phyloP scores from a whole-genome alignment of 2,113 vertebrate genomes.

The Lampris incognitus region DNA sequence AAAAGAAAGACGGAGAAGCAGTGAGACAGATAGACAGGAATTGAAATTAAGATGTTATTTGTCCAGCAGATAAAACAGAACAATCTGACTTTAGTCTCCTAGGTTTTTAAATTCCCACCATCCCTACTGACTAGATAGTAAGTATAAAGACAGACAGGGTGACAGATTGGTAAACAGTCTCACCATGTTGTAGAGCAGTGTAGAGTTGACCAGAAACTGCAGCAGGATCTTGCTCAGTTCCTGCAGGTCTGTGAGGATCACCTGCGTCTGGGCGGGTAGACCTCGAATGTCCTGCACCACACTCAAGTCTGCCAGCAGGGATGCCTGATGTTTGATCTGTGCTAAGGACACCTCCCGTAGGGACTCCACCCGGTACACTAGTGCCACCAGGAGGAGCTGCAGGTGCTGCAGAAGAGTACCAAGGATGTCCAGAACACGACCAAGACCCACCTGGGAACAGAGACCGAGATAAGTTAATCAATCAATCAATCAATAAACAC shows the following conservation, averaged over 20 bases:
- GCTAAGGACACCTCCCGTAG: constrained; percentile 40
- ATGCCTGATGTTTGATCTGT: constrained; percentile 25
- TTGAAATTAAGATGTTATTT: too few relatives aligned
- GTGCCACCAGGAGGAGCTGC: constrained; percentile 56
- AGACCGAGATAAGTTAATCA: too few relatives aligned
- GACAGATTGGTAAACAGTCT: constrained; percentile 12
- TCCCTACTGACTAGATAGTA: neutral
- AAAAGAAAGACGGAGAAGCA: too few relatives aligned
- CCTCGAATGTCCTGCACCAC: constrained; percentile 51
- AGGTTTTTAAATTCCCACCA: neutral
- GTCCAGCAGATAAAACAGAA: too few relatives aligned
- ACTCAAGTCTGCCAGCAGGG: constrained; percentile 44
- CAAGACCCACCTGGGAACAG: constrained; percentile 66
- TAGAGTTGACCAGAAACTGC: constrained; percentile 79
- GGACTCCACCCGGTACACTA: constrained; percentile 53
- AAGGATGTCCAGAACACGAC: constrained; percentile 48
- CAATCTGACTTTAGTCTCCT: too few relatives aligned
- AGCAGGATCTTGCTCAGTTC: constrained; percentile 72
- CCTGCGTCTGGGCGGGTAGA: constrained; percentile 60
- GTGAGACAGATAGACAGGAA: too few relatives aligned
- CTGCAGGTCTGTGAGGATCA: constrained; percentile 60
- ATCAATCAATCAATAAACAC: neutral
- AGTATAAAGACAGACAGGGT: neutral
- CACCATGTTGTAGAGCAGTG: constrained; percentile 78
- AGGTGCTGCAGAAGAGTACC: constrained; percentile 55